A percentile compares a stretch with the other conserved stretches of the same genome.
Conservation (phyloP, 2,797 vertebrate species). For the Trachurus trachurus region DNA sequence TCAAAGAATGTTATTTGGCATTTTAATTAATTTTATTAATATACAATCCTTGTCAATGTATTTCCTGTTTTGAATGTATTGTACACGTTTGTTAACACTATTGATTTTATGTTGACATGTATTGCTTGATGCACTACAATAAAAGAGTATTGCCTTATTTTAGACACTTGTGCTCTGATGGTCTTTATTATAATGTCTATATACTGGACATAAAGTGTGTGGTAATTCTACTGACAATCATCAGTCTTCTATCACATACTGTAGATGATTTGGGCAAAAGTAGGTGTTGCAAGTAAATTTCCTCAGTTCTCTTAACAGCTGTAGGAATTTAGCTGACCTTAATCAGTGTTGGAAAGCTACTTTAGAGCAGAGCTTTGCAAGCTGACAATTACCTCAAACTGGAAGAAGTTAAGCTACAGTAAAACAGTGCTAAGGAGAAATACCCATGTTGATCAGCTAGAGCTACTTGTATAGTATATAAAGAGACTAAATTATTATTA, state of each 20-base stretch:
- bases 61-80: slow-evolving; percentile 25
- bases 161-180: not conserved
- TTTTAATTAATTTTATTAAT: not conserved
- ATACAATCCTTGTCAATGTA: not conserved
- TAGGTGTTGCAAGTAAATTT: not conserved
- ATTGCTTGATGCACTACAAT: slow-evolving; percentile 31
- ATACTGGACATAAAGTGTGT: not conserved
- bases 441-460: no score
- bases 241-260: not conserved
- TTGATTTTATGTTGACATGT: slow-evolving; percentile 3
- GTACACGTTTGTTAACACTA: not conserved
- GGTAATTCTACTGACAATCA: not conserved
- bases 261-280: not conserved
- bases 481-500: no score
- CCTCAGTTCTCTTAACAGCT: not conserved
- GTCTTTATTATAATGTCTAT: not conserved
- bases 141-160: slow-evolving; percentile 31
- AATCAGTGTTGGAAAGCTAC: no score
- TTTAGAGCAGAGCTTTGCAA: no score
- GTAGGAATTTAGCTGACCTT: not conserved
- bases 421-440: no score
- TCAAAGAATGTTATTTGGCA: not conserved
- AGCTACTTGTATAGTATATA: no score
- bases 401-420: no score
- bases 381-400: no score